A percentile compares a stretch with the other conserved stretches of the same genome.
Evolutionary conservation across 2,888 invertebrate species (phyloP).

Genomic region (Fabriciana adippe): DNA sequence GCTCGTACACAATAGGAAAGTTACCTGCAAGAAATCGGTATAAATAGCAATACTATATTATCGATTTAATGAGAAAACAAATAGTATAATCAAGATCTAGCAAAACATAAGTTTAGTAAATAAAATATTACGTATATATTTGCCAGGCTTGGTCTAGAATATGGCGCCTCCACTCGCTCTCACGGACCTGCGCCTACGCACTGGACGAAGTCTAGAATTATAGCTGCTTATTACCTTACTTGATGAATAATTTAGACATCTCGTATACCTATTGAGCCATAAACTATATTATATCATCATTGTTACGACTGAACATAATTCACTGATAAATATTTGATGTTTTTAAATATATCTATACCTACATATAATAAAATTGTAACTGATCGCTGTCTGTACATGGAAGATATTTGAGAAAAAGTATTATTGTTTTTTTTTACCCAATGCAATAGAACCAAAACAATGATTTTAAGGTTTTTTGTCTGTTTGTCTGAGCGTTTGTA

Average conservation of each 20-base stretch:
- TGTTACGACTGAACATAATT: slow-evolving; percentile 5
- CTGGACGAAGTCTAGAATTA: slow-evolving; percentile 48
- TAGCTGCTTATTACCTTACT: slow-evolving; percentile 45
- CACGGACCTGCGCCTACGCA: slow-evolving; percentile 62
- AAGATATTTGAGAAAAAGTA: too few relatives aligned
- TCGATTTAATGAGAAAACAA: too few relatives aligned
- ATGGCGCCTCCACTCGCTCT: slow-evolving; percentile 55
- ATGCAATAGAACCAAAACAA: too few relatives aligned
- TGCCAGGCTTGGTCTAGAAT: slow-evolving; percentile 41
- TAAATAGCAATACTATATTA: too few relatives aligned
- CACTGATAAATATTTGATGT: neutral
- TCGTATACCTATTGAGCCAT: slow-evolving; percentile 35
- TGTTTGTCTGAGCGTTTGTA: too few relatives aligned
- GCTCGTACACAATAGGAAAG: too few relatives aligned
- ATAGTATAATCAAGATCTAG: too few relatives aligned
- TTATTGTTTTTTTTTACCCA: too few relatives aligned
- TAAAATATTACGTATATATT: neutral
- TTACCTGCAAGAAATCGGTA: too few relatives aligned
- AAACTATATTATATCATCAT: slow-evolving; percentile 30
- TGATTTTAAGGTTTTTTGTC: too few relatives aligned
- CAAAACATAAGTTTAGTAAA: too few relatives aligned
- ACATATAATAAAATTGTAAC: neutral
- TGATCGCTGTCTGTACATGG: neutral
- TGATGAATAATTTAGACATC: slow-evolving; percentile 43
- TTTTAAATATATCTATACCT: neutral